phyloP scores from a whole-genome alignment of 2,797 vertebrate genomes.

The Orientallactaga sibirica region DNA sequence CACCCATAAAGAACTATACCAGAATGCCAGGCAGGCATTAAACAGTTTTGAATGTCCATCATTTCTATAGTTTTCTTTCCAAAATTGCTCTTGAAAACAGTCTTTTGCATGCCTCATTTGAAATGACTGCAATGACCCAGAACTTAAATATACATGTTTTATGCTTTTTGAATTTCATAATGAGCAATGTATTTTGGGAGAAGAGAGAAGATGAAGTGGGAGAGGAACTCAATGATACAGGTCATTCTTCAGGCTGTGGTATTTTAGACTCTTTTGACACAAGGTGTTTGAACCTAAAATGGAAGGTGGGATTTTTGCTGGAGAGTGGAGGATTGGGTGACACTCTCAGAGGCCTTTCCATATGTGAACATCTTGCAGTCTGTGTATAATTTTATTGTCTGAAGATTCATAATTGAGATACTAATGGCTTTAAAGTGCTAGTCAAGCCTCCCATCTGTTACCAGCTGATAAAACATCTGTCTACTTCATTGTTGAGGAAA shows the following conservation, averaged over 20 bases:
- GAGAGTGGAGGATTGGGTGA: neutral
- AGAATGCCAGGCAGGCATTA: neutral
- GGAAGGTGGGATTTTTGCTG: neutral
- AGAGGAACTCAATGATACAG: neutral
- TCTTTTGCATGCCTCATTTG: neutral
- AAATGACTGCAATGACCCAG: neutral
- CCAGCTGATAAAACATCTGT: slow-evolving; percentile 74
- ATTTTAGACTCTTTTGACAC: neutral
- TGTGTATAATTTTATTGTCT: slow-evolving; percentile 53
- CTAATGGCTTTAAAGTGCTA: slow-evolving; percentile 54
- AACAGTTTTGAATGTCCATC: neutral
- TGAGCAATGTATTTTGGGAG: slow-evolving; percentile 30
- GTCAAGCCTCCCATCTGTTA: slow-evolving; percentile 73
- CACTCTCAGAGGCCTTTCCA: neutral
- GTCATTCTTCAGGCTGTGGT: neutral
- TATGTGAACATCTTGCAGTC: neutral
- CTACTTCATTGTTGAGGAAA: slow-evolving; percentile 23
- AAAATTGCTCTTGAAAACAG: slow-evolving; percentile 4
- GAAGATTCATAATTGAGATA: slow-evolving; percentile 57
- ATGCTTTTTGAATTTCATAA: slow-evolving; percentile 14
- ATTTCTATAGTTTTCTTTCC: slow-evolving; percentile 8
- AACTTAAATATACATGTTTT: slow-evolving; percentile 19
- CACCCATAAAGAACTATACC: neutral
- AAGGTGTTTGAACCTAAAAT: neutral
- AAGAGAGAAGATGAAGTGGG: neutral